phyloP scores from a whole-genome alignment of 2,888 invertebrate species.

The Glaucopsyche alexis region DNA sequence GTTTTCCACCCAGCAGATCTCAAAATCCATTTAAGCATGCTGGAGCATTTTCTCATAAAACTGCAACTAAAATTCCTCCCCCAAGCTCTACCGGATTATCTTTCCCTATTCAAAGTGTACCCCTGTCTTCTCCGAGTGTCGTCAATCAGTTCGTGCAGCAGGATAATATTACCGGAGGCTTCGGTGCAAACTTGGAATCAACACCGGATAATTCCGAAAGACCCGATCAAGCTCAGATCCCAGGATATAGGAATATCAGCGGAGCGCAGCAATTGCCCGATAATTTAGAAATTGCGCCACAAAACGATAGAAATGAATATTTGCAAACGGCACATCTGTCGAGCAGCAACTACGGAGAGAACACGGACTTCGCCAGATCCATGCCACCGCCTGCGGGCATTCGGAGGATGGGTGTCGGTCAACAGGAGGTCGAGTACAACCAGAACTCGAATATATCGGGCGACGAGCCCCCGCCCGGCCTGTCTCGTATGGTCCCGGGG shows the following conservation, averaged over 20 bases:
- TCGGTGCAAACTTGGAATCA: constrained; percentile 82
- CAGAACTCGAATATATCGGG: constrained; percentile 57
- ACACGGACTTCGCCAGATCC: constrained; percentile 70
- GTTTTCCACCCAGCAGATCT: constrained; percentile 41
- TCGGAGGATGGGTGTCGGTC: constrained; percentile 83
- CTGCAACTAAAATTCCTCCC: constrained; percentile 49
- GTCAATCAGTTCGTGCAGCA: constrained; percentile 61
- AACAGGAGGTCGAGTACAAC: constrained; percentile 79
- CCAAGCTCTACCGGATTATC: constrained; percentile 46
- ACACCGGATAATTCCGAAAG: constrained; percentile 85
- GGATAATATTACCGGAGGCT: constrained; percentile 58
- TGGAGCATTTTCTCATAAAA: constrained; percentile 73
- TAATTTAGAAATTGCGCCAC: constrained; percentile 82
- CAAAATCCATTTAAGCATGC: constrained; percentile 71
- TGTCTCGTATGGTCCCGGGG: constrained; percentile 77
- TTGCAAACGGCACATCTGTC: constrained; percentile 88
- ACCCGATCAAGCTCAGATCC: constrained; percentile 72
- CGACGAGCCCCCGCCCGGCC: constrained; percentile 76
- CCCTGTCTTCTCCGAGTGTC: constrained; percentile 60
- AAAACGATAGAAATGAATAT: constrained; percentile 87
- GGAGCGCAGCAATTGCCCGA: constrained; percentile 66
- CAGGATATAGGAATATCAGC: constrained; percentile 50
- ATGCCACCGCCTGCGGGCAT: constrained; percentile 81
- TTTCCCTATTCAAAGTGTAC: constrained; percentile 53
- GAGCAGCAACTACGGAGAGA: constrained; percentile 73